phyloP scores from a whole-genome alignment of 2,113 vertebrate species.

The Nyctereutes procyonoides region DNA sequence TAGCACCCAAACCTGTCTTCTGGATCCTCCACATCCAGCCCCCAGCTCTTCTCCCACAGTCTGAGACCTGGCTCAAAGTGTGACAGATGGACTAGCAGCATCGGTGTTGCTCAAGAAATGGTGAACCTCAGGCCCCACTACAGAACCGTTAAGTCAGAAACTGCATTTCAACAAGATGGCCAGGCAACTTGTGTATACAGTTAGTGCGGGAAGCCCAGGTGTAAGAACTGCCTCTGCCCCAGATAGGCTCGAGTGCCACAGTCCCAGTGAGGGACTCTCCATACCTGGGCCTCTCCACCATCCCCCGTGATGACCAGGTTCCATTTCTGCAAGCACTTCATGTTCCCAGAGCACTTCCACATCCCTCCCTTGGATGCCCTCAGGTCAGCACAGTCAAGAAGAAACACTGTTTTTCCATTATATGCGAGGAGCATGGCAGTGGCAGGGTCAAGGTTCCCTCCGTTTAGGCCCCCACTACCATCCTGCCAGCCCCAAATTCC shows the following conservation, averaged over 20 bases:
- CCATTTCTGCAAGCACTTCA: neutral
- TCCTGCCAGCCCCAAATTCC: rapidly evolving
- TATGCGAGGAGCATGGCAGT: neutral
- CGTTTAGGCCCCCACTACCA: neutral
- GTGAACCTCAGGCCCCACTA: rapidly evolving
- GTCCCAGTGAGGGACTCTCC: neutral
- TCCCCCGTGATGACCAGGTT: neutral
- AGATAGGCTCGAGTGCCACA: rapidly evolving
- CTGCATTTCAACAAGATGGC: neutral
- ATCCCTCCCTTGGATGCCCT: neutral
- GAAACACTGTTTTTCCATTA: neutral
- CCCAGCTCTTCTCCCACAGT: neutral
- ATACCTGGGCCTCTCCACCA: neutral
- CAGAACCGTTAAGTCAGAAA: neutral
- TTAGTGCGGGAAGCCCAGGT: neutral
- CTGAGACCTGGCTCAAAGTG: neutral
- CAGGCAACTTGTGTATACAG: rapidly evolving
- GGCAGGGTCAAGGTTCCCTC: neutral
- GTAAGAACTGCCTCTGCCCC: neutral
- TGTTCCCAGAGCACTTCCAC: neutral
- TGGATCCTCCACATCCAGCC: neutral
- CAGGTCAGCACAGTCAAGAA: neutral
- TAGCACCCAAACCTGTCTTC: neutral
- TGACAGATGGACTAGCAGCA: neutral
- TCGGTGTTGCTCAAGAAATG: neutral